Conservation (phyloP, 1,140 invertebrate species). For the Campoletis sonorensis region DNA sequence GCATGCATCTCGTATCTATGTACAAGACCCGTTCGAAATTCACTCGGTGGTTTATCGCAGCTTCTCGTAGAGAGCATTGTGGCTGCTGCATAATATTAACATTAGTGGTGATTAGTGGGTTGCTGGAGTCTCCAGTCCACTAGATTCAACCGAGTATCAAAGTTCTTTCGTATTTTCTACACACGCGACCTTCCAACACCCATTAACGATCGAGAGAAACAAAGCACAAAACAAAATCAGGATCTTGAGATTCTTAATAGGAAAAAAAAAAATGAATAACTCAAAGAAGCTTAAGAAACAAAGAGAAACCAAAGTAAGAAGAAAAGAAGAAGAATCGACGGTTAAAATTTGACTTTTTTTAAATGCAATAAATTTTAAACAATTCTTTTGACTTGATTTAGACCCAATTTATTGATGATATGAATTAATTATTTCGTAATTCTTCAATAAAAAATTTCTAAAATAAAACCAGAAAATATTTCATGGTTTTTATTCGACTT, state of each 20-base stretch:
- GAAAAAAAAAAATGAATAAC: background rate
- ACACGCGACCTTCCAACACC: conserved; percentile 67
- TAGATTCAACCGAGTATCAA: conserved; percentile 43
- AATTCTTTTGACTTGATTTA: no score
- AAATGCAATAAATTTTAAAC: no score
- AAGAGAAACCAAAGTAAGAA: conserved; percentile 8
- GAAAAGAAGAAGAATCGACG: background rate
- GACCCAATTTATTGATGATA: background rate
- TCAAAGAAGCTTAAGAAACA: no score
- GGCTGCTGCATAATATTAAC: conserved; percentile 74
- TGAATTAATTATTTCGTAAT: background rate
- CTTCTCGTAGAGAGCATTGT: conserved; percentile 71
- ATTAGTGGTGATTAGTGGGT: conserved; percentile 74
- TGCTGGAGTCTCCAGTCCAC: conserved; percentile 62
- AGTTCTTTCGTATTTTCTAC: conserved; percentile 54
- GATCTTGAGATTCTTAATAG: conserved; percentile 12
- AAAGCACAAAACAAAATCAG: background rate
- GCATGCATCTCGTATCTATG: conserved; percentile 62
- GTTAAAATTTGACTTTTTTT: no score
- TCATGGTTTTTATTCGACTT: no score
- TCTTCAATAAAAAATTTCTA: no score
- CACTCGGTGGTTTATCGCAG: conserved; percentile 66
- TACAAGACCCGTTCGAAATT: conserved; percentile 46
- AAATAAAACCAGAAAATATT: no score
- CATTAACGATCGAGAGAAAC: conserved; percentile 64